A percentile compares a stretch with the other conserved stretches of the same genome.
Evolutionary conservation across 2,113 vertebrate genomes (phyloP).

Genomic region (Xenopus borealis): DNA sequence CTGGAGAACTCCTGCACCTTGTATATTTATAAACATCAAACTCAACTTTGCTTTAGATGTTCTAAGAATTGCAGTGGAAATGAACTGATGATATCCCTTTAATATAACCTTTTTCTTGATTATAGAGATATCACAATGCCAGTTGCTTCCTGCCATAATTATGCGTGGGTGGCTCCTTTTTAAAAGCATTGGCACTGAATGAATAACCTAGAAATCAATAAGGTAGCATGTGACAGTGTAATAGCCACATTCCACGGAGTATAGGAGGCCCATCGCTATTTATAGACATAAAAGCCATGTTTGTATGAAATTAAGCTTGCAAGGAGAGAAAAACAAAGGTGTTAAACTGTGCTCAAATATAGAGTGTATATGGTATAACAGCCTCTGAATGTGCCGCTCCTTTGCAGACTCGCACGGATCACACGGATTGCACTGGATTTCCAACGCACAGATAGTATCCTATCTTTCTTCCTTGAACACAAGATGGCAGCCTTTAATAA

Average conservation of each 20-base stretch:
- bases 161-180: too few relatives aligned
- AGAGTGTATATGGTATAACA: neutral
- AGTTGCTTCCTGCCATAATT: too few relatives aligned
- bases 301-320: slow-evolving; percentile 22
- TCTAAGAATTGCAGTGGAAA: too few relatives aligned
- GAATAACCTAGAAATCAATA: slow-evolving; percentile 14
- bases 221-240: neutral
- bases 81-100: too few relatives aligned
- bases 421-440: slow-evolving; percentile 1
- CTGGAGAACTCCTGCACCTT: too few relatives aligned
- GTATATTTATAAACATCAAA: too few relatives aligned
- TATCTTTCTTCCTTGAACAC: slow-evolving; percentile 71
- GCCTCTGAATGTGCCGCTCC: slow-evolving; percentile 10
- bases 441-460: neutral
- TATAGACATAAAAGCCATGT: slow-evolving; percentile 12
- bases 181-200: neutral
- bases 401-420: neutral
- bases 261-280: neutral
- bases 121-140: too few relatives aligned
- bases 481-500: slow-evolving; percentile 82
- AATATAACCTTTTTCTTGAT: too few relatives aligned
- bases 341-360: slow-evolving; percentile 12
- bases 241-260: slow-evolving; percentile 9
- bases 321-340: neutral
- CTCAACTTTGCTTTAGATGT: too few relatives aligned